phyloP scores from a whole-genome alignment of 2,888 invertebrate species.

The Dorcus hopei region DNA sequence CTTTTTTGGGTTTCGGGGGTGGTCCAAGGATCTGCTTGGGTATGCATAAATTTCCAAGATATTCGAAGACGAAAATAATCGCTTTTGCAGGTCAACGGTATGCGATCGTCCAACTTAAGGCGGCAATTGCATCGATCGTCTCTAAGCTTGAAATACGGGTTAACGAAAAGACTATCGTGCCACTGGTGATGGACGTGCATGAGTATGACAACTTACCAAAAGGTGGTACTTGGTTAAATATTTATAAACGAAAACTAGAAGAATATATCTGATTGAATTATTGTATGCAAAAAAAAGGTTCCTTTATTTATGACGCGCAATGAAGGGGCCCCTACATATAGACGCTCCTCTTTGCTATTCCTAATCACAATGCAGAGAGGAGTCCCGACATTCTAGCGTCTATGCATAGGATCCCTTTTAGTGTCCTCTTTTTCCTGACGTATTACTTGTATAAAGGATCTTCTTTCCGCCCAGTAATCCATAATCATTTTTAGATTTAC shows the following conservation, averaged over 20 bases:
- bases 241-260: conserved; percentile 20
- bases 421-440: no score
- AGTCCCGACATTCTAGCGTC: no score
- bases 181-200: conserved; percentile 29
- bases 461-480: no score
- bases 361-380: no score
- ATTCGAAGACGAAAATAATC: neutral
- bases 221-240: conserved; percentile 36
- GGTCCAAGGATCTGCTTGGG: conserved; percentile 38
- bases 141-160: conserved; percentile 39
- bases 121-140: conserved; percentile 41
- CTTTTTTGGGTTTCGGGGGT: conserved; percentile 36
- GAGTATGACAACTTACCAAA: conserved; percentile 32
- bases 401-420: no score
- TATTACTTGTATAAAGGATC: no score
- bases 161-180: conserved; percentile 27
- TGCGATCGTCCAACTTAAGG: conserved; percentile 40
- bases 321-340: no score
- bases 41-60: neutral
- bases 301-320: no score
- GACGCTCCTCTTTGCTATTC: no score
- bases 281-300: neutral
- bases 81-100: conserved; percentile 31
- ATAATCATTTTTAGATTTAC: no score
- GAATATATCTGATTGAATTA: neutral